Base-by-base conservation (phyloP, 1,140 invertebrate species). In the Aphis gossypii region DNA sequence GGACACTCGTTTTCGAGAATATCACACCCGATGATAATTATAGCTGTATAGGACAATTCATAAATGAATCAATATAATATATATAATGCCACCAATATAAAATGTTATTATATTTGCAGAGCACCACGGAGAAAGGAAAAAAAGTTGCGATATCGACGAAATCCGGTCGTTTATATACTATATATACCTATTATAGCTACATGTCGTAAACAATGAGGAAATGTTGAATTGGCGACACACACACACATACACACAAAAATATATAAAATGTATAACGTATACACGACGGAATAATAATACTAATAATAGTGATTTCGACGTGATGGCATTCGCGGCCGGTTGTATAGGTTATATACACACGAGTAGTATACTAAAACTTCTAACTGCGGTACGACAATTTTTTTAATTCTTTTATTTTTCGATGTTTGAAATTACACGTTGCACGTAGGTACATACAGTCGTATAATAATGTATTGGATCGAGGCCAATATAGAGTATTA, bases 251-350 rank as follows among this genome's bases (percentile, higher is more conserved):
- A 60, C 25, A 30, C 8, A 25, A 2, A 30, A 25, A 56, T n/a
- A 14, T 68, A 60, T 60, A 30, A 30, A 30, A 60, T 30, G 4
- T 30, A 60, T n/a, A n/a, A 11, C 46, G 11, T 11, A 68, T 8
- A 76, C 60, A 76, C 38, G 38, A 23, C 83, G 41, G 23, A 87
- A 87, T 87, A 87, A 87, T n/a, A 76, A 76, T 68, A 68, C 11
- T n/a, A 68, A 30, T 76, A 76, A 18, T 35, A 76, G 60, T 20
- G 84, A 87, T 87, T 87, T 87, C 30, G 44, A 87, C 84, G 84
- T 87, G 84, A 87, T 14, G 44, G 84, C 41, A 48, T 87, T 87
- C 84, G 38, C 84, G 84, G 44, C 23, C 44, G 30, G 23, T n/a
- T 4, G 11, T n/a, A 21, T 5, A 35, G 35, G 1, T n/a, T 76